Conservation (phyloP, 2,888 invertebrate species). For the Crepidodera aurea region DNA sequence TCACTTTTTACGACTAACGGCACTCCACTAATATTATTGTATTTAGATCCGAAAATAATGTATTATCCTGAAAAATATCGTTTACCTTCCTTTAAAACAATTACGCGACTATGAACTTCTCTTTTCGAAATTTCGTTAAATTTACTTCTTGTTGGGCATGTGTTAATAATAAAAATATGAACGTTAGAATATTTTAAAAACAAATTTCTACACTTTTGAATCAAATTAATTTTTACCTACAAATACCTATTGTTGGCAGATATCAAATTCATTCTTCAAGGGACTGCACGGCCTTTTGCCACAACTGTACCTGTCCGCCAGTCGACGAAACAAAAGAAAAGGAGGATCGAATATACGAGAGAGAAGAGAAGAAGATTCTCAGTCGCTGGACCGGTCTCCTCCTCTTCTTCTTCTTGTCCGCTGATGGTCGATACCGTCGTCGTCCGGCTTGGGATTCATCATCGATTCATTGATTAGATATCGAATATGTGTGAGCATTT, state of each 20-base stretch:
- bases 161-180: too few relatives aligned
- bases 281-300: slow-evolving; percentile 49
- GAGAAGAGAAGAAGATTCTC: slow-evolving; percentile 40
- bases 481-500: slow-evolving; percentile 56
- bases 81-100: too few relatives aligned
- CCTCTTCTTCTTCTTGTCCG: slow-evolving; percentile 11
- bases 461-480: slow-evolving; percentile 62
- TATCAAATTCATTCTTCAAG: not conserved
- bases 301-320: slow-evolving; percentile 48
- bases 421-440: slow-evolving; percentile 55
- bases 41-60: too few relatives aligned
- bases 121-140: too few relatives aligned
- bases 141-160: too few relatives aligned
- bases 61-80: too few relatives aligned
- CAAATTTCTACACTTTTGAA: too few relatives aligned
- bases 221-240: too few relatives aligned
- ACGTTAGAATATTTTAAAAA: too few relatives aligned
- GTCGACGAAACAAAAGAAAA: slow-evolving; percentile 36
- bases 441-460: slow-evolving; percentile 57
- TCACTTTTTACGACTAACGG: too few relatives aligned
- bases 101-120: too few relatives aligned
- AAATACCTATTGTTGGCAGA: not conserved
- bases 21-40: too few relatives aligned
- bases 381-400: slow-evolving; percentile 57
- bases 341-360: slow-evolving; percentile 17